Evolutionary conservation across 2,113 vertebrate genomes (phyloP), one percentile per base, ranked within the genome.

Genomic region (Donacobius atricapilla): DNA sequence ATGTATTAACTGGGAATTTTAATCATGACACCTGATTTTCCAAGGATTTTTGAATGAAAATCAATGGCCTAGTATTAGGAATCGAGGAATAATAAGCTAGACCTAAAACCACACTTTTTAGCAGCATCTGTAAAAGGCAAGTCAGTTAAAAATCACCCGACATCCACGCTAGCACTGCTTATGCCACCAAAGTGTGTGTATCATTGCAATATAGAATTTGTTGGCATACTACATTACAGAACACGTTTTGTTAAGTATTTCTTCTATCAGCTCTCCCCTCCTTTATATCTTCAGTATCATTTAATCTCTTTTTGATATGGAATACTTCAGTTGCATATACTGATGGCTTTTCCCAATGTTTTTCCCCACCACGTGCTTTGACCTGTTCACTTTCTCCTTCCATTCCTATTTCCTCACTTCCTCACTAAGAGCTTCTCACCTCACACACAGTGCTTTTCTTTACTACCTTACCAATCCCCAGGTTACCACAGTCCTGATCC

Each of bases 151-250:
- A 73, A 45, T 3, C n/a, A 77, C 4, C 2, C 45, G 40, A 13
- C 8, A 61, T 64, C 37, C 39, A 87, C 2, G 1, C 11, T 23
- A 77, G 50, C 17, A 22, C 7, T 69, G 22, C 14, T 81, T 57
- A 35, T 11, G 57, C 5, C 1, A 1, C n/a, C 27, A 7, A 78
- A 83, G 16, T 1, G 1, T 28, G 23, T 30, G 11, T 35, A 72
- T 65, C 57, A 61, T 24, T 57, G 33, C 15, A 69, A 56, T n/a
- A 77, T 2, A 31, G 24, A n/a, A 57, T 81, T 77, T 63, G 23
- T 6, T 75, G 21, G 9, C 21, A 54, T 11, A 27, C 23, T 69
- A 40, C 69, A 70, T 80, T 40, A 63, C 2, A 63, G 23, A 6
- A 68, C 24, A 57, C 10, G 25, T 42, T 79, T 64, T 79, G 21